These are phyloP conservation scores for Amiota mariae DNA, from an alignment of 2,888 invertebrate genomes.

Conservation along the genomic window DNA sequence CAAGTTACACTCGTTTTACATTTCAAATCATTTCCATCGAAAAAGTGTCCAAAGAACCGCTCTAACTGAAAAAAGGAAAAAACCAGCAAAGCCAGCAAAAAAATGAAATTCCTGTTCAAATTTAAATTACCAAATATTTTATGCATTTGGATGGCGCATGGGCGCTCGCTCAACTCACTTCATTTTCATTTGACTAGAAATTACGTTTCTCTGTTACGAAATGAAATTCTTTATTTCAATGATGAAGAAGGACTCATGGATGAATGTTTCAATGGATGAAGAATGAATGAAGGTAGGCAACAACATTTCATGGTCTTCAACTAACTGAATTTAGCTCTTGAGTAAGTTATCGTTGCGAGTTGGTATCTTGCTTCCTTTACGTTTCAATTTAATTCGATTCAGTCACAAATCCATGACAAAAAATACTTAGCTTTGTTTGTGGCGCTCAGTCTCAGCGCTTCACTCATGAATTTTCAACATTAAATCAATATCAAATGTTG, in stretches of 20 bases:
- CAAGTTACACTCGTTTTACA: constrained; percentile 33
- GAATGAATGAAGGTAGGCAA: background rate
- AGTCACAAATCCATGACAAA: no score
- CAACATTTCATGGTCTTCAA: constrained; percentile 26
- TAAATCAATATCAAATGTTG: background rate
- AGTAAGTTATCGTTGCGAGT: constrained; percentile 26
- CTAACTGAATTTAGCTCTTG: constrained; percentile 32
- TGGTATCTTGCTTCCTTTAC: constrained; percentile 5
- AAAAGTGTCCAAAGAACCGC: constrained; percentile 29
- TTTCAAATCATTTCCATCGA: constrained; percentile 36
- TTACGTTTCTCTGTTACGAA: constrained; percentile 1
- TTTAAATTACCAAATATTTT: background rate
- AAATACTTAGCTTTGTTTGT: no score
- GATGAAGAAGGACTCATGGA: background rate
- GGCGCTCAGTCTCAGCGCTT: no score
- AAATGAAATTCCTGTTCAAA: background rate
- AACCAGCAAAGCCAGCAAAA: background rate
- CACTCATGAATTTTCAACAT: constrained; percentile 7
- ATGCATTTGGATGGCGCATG: background rate
- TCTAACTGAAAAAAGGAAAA: background rate
- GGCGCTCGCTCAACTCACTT: background rate
- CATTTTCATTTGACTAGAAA: background rate
- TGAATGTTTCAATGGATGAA: no score
- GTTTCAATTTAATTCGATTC: no score
- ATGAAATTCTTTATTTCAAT: constrained; percentile 25